phyloP scores from a whole-genome alignment of 2,888 invertebrate genomes.

The Volucella inanis region DNA sequence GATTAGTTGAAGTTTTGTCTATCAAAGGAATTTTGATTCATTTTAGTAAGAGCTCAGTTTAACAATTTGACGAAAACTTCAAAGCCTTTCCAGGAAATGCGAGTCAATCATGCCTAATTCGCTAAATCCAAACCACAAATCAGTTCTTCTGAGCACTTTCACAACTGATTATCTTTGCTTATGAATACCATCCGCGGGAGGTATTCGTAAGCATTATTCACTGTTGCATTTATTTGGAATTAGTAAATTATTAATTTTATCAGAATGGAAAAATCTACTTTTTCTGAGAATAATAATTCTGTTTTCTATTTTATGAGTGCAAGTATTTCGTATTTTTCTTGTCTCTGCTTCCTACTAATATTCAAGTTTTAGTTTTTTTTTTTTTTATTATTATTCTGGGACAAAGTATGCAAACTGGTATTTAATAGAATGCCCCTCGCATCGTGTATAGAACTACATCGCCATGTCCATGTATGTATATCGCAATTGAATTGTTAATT shows the following conservation, averaged over 20 bases:
- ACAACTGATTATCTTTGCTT: too few species aligned
- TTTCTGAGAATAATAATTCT: constrained; percentile 8
- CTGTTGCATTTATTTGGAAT: too few species aligned
- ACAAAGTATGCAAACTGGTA: constrained; percentile 33
- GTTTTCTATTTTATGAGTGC: neutral
- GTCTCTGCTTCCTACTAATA: constrained; percentile 23
- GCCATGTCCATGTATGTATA: constrained; percentile 10
- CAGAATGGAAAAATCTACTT: neutral
- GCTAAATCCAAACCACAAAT: too few species aligned
- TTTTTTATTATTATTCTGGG: neutral
- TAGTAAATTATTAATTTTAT: neutral
- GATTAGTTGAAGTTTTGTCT: too few species aligned
- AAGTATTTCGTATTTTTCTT: neutral
- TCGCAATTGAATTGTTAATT: constrained; percentile 53
- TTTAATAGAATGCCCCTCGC: constrained; percentile 12
- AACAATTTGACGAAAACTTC: too few species aligned
- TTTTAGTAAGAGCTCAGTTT: too few species aligned
- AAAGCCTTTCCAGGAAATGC: too few species aligned
- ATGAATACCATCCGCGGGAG: too few species aligned
- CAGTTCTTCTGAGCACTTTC: too few species aligned
- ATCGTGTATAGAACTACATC: constrained; percentile 29
- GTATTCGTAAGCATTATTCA: too few species aligned
- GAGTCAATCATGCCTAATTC: too few species aligned
- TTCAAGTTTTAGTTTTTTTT: neutral
- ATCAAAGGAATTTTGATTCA: too few species aligned